Conservation (phyloP, 2,113 vertebrate genomes). For the Heloderma charlesbogerti region DNA sequence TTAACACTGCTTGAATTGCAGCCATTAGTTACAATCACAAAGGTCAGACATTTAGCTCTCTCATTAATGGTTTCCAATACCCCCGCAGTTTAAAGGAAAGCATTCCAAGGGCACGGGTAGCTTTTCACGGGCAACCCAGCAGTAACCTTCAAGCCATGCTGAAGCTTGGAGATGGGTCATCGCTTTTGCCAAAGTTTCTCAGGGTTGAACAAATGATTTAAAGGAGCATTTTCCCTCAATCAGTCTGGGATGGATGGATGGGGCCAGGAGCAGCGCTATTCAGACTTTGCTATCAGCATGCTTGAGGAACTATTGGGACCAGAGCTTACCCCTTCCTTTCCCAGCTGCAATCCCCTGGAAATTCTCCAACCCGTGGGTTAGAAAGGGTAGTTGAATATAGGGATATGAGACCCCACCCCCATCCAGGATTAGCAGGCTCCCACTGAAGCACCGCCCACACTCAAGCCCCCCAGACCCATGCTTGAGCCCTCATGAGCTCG, state of each 20-base stretch:
- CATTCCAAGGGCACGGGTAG: neutral
- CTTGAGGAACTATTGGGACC: neutral
- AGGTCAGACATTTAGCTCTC: neutral
- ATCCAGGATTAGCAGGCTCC: too few relatives aligned
- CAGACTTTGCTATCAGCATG: neutral
- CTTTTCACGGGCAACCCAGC: neutral
- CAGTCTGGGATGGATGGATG: neutral
- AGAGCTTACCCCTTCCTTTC: too few relatives aligned
- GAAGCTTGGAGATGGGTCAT: neutral
- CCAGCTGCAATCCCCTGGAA: too few relatives aligned
- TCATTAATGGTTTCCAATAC: neutral
- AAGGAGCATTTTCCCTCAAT: neutral
- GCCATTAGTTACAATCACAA: neutral
- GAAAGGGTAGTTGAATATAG: too few relatives aligned
- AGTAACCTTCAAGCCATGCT: neutral
- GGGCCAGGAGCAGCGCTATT: neutral
- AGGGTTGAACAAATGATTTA: neutral
- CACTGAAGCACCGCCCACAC: too few relatives aligned
- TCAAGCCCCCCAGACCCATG: too few relatives aligned
- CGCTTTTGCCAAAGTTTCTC: rapidly evolving
- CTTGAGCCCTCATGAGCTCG: too few relatives aligned
- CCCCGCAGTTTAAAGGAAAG: neutral
- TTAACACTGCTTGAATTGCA: conserved; percentile 18
- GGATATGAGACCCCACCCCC: too few relatives aligned
- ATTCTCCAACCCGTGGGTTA: too few relatives aligned